These are phyloP conservation scores for Sebastes flavidus DNA, from an alignment of 2,797 vertebrate species.

Conservation along the genomic window DNA sequence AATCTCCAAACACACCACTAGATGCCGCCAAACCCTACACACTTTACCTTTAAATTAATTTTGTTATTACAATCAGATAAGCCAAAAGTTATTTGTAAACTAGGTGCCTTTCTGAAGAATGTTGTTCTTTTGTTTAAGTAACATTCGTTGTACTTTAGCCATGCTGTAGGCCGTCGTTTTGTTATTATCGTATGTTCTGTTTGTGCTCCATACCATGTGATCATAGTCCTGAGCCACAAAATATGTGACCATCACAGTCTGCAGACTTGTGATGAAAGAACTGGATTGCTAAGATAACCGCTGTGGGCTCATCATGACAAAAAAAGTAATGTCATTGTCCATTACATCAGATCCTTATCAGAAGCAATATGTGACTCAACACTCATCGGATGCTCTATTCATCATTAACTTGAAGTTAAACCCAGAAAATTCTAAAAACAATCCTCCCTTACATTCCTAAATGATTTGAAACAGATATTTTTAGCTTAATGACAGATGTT, in stretches of 20 bases:
- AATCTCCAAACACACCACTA: too few species aligned
- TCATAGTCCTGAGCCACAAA: not conserved
- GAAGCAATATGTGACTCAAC: not conserved
- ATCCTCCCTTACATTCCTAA: not conserved
- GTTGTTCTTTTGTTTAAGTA: not conserved
- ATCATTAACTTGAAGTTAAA: not conserved
- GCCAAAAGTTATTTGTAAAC: not conserved
- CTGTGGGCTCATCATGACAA: not conserved
- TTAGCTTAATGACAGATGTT: not conserved
- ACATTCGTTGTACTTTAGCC: not conserved
- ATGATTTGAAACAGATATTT: not conserved
- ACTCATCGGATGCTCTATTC: not conserved
- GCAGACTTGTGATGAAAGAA: not conserved
- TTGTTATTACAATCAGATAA: not conserved
- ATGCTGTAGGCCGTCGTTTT: not conserved
- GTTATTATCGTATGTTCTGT: too few species aligned
- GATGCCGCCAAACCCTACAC: too few species aligned
- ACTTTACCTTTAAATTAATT: too few species aligned
- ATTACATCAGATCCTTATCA: not conserved
- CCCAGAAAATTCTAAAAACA: not conserved
- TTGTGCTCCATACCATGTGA: too few species aligned
- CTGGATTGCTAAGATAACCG: not conserved
- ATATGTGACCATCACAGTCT: not conserved
- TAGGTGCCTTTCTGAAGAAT: not conserved
- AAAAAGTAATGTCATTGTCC: not conserved